A percentile compares a stretch with the other conserved stretches of the same genome.
phyloP scores from a whole-genome alignment of 30 jellyfish, hydroid and myxozoan species.

The Cassiopea xamachana region DNA sequence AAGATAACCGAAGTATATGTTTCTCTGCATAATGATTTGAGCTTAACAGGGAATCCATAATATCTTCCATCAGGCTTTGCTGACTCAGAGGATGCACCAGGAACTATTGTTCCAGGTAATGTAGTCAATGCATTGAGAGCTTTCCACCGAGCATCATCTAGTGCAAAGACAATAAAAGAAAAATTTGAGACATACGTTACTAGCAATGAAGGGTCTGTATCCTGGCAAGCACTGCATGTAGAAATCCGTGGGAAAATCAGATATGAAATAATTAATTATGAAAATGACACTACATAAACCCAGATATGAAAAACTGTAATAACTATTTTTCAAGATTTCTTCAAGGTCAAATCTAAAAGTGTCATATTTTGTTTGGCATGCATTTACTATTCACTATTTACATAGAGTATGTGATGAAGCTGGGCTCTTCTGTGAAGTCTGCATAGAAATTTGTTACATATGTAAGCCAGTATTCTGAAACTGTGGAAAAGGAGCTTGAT shows the following conservation, averaged over 20 bases:
- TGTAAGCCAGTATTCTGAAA: conserved; percentile 22
- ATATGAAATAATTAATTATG: conserved; percentile 43
- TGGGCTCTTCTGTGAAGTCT: conserved; percentile 43
- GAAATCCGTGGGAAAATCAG: conserved; percentile 42
- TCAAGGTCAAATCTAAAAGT: neutral
- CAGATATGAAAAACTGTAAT: neutral
- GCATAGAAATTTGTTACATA: conserved; percentile 30
- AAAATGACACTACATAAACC: conserved; percentile 1
- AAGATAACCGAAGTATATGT: neutral
- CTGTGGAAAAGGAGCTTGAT: conserved; percentile 14
- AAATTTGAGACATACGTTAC: neutral
- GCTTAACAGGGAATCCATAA: conserved; percentile 22
- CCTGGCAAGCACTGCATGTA: conserved; percentile 47
- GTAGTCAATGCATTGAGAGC: neutral
- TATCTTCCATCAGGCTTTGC: conserved; percentile 31
- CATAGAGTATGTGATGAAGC: conserved; percentile 17
- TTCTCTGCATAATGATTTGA: conserved; percentile 16
- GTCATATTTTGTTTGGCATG: neutral
- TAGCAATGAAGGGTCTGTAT: conserved; percentile 6
- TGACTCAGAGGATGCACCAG: conserved; percentile 28
- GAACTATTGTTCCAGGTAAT: conserved; percentile 14
- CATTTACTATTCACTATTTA: neutral
- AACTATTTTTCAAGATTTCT: neutral
- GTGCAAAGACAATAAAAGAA: neutral
- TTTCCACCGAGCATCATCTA: conserved; percentile 6